Percentiles rank a stretch among this genome's conserved stretches.
These are phyloP conservation scores for Machimus atricapillus DNA, from an alignment of 2,888 invertebrate species.

Conservation along the genomic window DNA sequence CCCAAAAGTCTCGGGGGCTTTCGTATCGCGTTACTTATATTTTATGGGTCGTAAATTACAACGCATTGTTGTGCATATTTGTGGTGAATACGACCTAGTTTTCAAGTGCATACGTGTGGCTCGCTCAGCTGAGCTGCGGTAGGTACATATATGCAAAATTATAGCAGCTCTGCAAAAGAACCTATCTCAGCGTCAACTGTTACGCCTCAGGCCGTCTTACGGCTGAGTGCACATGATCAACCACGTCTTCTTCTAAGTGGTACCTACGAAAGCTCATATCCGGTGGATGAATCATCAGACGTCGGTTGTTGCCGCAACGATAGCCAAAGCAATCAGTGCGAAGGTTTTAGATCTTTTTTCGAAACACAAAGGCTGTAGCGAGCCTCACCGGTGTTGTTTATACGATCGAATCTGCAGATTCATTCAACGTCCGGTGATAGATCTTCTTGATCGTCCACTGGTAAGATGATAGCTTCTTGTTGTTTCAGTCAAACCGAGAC, in stretches of 20 bases:
- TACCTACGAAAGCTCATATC: neutral
- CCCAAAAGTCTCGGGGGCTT: neutral
- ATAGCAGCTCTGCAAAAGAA: neutral
- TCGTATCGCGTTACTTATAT: neutral
- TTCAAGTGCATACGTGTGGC: neutral
- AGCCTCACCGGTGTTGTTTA: neutral
- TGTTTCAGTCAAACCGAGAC: neutral
- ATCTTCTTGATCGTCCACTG: neutral
- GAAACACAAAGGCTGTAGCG: neutral
- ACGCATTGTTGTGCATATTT: neutral
- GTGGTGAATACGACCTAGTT: neutral
- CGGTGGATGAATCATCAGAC: conserved; percentile 14
- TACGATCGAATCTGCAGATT: neutral
- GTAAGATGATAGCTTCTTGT: neutral
- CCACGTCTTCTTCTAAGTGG: neutral
- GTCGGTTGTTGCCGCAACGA: neutral
- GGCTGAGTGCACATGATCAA: conserved; percentile 6
- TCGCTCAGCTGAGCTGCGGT: neutral
- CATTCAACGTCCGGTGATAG: neutral
- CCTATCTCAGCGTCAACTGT: neutral
- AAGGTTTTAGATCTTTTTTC: neutral
- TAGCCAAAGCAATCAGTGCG: neutral
- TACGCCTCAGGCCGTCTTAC: neutral
- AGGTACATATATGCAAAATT: neutral
- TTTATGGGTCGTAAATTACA: neutral